Evolutionary conservation across 2,888 invertebrate genomes (phyloP), one percentile per base, ranked within the genome.

Genomic region (Clitarchus hookeri): DNA sequence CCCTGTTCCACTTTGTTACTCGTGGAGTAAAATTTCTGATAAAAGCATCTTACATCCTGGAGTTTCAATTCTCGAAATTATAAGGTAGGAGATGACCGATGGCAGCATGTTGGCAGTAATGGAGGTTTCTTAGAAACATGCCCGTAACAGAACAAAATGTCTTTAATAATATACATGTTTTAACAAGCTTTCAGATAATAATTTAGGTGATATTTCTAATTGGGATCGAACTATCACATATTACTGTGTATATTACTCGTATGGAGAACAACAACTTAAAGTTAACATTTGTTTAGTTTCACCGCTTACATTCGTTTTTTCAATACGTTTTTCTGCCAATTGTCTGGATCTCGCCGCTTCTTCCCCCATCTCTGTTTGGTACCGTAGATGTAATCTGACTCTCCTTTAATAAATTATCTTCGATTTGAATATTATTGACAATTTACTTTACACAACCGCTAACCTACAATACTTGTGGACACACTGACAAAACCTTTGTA

Each of bases 31-130:
- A n/a, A n/a, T n/a, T n/a, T n/a, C n/a, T n/a, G n/a, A n/a, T n/a
- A n/a, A n/a, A n/a, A n/a, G 36, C 82, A 11, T 82, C 82, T 27
- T 44, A 82, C 82, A 44, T 82, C 82, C 82, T 82, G 82, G 36
- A 82, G 65, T 16, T 65, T 65, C 16, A 65, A 65, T 65, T n/a
- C 16, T 65, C n/a, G 11, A 65, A 0, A 65, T 19, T 65, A 19
- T 65, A 65, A 23, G 65, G 65, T 23, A 65, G 6, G 11, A 23
- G n/a, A 65, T n/a, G n/a, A n/a, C n/a, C n/a, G n/a, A n/a, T n/a
- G n/a, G n/a, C n/a, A n/a, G n/a, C n/a, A n/a, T n/a, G n/a, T n/a
- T n/a, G 65, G n/a, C 65, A 65, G 19, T 65, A 8, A 65, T 65
- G 23, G 65, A 16, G 23, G 65, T 6, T 65, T 65, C 65, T 65